These are phyloP conservation scores for Sebastes minor DNA, from an alignment of 2,797 vertebrate species.

Conservation along the genomic window DNA sequence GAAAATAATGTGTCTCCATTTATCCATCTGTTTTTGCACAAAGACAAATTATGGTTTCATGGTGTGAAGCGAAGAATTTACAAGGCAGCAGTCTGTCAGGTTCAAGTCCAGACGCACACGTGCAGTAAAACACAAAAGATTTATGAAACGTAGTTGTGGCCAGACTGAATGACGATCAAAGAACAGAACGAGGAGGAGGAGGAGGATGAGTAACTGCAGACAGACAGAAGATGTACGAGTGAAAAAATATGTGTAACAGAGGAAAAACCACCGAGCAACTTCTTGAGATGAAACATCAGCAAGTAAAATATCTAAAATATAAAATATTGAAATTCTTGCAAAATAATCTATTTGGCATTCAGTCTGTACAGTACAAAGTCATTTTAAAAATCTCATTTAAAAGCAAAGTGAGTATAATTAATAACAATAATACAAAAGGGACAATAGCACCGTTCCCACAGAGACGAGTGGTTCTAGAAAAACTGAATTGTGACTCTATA, in stretches of 20 bases:
- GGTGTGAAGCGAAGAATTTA: neutral
- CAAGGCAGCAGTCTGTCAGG: neutral
- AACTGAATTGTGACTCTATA: neutral
- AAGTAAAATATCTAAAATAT: neutral
- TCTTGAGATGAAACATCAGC: conserved; percentile 44
- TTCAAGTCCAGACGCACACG: neutral
- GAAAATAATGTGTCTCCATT: neutral
- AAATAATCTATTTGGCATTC: conserved; percentile 30
- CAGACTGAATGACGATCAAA: conserved; percentile 3
- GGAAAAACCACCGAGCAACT: neutral
- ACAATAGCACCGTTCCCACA: conserved; percentile 38
- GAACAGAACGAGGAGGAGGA: neutral
- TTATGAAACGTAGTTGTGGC: neutral
- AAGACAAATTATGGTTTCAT: neutral
- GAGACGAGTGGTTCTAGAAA: neutral
- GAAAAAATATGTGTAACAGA: accelerated
- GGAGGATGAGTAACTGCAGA: neutral
- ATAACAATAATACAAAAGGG: conserved; percentile 19
- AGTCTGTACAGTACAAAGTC: conserved; percentile 32
- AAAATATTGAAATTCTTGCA: neutral
- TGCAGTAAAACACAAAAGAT: neutral
- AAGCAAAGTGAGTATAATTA: conserved; percentile 3
- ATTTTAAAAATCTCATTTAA: conserved; percentile 11
- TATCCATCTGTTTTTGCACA: neutral
- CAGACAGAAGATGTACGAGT: neutral